Evolutionary conservation across 2,888 invertebrate genomes (phyloP).

Genomic region (Drosophila pegasa): DNA sequence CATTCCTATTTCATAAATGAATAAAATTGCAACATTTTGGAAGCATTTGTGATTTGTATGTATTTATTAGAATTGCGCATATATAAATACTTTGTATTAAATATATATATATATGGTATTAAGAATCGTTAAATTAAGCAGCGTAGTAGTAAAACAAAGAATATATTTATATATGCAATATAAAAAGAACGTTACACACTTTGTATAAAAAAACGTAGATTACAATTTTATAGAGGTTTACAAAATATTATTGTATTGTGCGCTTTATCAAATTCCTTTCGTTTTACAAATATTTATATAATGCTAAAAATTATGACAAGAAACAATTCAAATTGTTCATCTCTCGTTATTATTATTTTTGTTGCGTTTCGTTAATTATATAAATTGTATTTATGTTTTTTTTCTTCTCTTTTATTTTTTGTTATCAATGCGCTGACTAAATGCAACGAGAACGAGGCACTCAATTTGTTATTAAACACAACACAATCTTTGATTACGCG

Average conservation of each 20-base stretch:
- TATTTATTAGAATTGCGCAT: conserved; percentile 76
- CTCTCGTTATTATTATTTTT: conserved; percentile 20
- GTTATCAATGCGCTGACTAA: conserved; percentile 58
- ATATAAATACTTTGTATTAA: conserved; percentile 48
- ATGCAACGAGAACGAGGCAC: conserved; percentile 74
- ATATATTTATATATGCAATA: conserved; percentile 3
- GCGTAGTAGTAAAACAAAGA: conserved; percentile 63
- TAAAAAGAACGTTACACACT: conserved; percentile 38
- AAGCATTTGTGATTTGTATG: conserved; percentile 69
- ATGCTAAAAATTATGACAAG: conserved; percentile 47
- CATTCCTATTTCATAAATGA: neutral
- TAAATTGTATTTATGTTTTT: conserved; percentile 17
- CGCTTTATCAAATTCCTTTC: conserved; percentile 34
- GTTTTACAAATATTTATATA: conserved; percentile 34
- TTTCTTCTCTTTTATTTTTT: conserved; percentile 34
- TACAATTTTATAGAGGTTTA: conserved; percentile 39
- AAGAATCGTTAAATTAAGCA: conserved; percentile 70
- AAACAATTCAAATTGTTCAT: conserved; percentile 39
- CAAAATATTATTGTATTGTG: conserved; percentile 63
- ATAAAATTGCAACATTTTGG: conserved; percentile 37
- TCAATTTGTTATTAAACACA: conserved; percentile 61
- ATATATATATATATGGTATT: conserved; percentile 47
- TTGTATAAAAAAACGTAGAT: conserved; percentile 48
- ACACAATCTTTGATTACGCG: conserved; percentile 48
- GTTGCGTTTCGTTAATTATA: conserved; percentile 19